phyloP scores from a whole-genome alignment of 2,797 vertebrate genomes.

The Pelochelys cantorii region DNA sequence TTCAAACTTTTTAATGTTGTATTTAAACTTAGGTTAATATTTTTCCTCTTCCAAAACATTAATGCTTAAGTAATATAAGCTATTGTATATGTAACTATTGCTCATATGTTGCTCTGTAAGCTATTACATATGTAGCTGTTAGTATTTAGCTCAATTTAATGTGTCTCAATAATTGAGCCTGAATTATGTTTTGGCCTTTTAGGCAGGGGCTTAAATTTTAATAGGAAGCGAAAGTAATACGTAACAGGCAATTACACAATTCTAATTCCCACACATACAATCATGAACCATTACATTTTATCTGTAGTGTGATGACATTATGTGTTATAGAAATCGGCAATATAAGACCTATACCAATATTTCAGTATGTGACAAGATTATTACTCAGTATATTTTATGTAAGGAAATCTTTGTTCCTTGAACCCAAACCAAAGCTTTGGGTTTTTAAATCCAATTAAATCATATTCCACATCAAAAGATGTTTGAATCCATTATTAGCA shows the following conservation, averaged over 20 bases:
- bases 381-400: not conserved
- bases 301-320: not conserved
- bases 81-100: not conserved
- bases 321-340: rapidly evolving
- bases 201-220: not conserved
- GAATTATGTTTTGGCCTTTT: not conserved
- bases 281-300: not conserved
- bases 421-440: not conserved
- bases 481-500: not conserved
- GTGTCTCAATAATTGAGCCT: not conserved
- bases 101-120: not conserved
- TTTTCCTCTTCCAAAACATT: not conserved
- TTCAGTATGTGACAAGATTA: not conserved
- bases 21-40: not conserved
- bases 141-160: not conserved
- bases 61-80: rapidly evolving
- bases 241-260: not conserved
- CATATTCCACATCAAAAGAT: constrained; percentile 16
- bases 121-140: not conserved
- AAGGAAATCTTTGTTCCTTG: not conserved
- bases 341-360: not conserved
- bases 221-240: not conserved
- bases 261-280: not conserved
- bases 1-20: not conserved
- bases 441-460: not conserved